These are phyloP conservation scores for Hoplodrina ambigua DNA, from an alignment of 2,888 invertebrate genomes.

Conservation along the genomic window DNA sequence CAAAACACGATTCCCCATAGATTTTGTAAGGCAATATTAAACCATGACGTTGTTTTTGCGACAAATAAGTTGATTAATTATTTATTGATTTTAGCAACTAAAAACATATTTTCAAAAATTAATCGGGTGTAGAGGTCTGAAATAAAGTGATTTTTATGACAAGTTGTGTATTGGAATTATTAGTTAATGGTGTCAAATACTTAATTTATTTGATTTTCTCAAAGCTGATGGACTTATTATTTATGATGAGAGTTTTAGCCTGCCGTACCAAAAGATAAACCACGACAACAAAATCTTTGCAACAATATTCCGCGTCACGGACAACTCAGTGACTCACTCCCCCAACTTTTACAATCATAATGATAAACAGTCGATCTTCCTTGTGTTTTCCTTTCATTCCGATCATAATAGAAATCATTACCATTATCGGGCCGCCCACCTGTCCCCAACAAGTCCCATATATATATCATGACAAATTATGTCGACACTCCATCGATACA, in stretches of 20 bases:
- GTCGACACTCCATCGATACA: slow-evolving; percentile 44
- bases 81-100: too few species aligned
- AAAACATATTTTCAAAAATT: too few species aligned
- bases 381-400: slow-evolving; percentile 50
- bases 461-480: slow-evolving; percentile 37
- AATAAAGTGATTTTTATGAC: too few species aligned
- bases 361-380: slow-evolving; percentile 27
- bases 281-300: background rate
- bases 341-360: slow-evolving; percentile 31
- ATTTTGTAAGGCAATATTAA: too few species aligned
- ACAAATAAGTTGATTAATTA: too few species aligned
- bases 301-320: background rate
- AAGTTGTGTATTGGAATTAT: too few species aligned
- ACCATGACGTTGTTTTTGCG: too few species aligned
- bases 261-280: background rate
- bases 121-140: too few species aligned
- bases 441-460: slow-evolving; percentile 32
- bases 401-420: slow-evolving; percentile 57
- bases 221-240: background rate
- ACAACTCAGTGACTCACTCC: background rate
- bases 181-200: too few species aligned
- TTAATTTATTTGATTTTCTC: background rate
- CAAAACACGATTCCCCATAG: too few species aligned
- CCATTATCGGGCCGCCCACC: slow-evolving; percentile 50
- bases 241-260: background rate